Base-by-base conservation (phyloP, 2,888 invertebrate species). In the Sabatieria punctata region DNA sequence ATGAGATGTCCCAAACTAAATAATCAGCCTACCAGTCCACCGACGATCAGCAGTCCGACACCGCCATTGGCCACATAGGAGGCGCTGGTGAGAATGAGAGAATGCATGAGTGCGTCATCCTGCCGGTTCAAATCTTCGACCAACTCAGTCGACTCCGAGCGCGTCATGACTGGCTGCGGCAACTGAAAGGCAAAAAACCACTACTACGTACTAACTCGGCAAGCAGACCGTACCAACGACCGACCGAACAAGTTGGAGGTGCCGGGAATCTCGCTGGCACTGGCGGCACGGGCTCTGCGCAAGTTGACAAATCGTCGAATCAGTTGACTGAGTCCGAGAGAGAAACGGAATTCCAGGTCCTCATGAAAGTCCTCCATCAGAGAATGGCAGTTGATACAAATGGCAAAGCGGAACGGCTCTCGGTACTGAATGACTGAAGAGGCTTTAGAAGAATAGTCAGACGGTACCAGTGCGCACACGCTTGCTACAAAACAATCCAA, bases 311-410 rank as follows among this genome's bases (percentile, higher is more conserved):
- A 84, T 52, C 82, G 75, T 59, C 82, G 80, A 51, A 93, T 80
- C 63, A 97, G 75, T 23, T 85, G 79, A 0, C 68, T 80, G 55
- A 89, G 76, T 43, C 91, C 89, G 78, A 89, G 85, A 0, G 86
- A 85, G 68, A 91, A 91, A 63, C 84, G 78, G 65, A 97, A 97
- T 57, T 89, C 82, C 42, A 97, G 75, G 71, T 95, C 88, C 72
- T 93, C 93, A 57, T 80, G 68, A 53, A 64, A 64, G 49, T 65
- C 65, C 13, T 51, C 55, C 50, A 54, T 66, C 60, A 51, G 55
- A 36, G 54, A 49, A 21, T 56, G 54, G 38, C 57, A 61, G 44
- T 64, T 54, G 19, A 64, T 54, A 39, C 54, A 54, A 42, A 64
- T 60, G 35, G 55, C 50, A 51, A 67, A 66, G 6, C 66, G 67